Evolutionary conservation across 2,113 vertebrate species (phyloP).

Genomic region (Brachyhypopomus occidentalis): DNA sequence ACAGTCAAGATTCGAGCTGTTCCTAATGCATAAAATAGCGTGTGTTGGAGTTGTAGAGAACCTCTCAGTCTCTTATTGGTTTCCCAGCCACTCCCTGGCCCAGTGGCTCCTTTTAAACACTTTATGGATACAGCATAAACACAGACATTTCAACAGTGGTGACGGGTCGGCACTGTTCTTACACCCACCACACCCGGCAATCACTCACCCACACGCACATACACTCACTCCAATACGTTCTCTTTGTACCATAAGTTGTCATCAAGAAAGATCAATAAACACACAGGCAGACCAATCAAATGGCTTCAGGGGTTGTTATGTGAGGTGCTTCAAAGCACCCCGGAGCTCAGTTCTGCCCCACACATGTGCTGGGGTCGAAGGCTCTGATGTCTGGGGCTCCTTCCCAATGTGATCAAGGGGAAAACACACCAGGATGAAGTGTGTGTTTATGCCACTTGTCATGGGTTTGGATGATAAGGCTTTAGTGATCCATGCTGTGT

Average conservation of each 20-base stretch:
- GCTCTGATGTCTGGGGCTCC: slow-evolving; percentile 21
- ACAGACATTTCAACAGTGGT: neutral
- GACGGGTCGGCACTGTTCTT: neutral
- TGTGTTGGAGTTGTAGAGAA: neutral
- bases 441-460: slow-evolving; percentile 41
- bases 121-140: slow-evolving; percentile 1
- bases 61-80: neutral
- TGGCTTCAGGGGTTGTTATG: slow-evolving; percentile 5
- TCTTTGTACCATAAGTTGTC: neutral
- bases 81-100: neutral
- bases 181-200: neutral
- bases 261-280: slow-evolving; percentile 39
- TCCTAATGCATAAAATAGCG: no score
- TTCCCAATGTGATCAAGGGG: neutral
- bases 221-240: slow-evolving; percentile 16
- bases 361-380: slow-evolving; percentile 5
- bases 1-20: no score
- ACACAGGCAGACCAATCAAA: neutral
- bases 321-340: neutral
- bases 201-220: neutral
- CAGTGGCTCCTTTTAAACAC: neutral
- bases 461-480: slow-evolving; percentile 28
- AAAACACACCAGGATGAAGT: slow-evolving; percentile 36
- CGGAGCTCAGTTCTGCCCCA: neutral
- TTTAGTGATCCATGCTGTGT: slow-evolving; percentile 28